These are phyloP conservation scores for Dicerorhinus sumatrensis DNA, from an alignment of 2,113 vertebrate species.

Conservation along the genomic window DNA sequence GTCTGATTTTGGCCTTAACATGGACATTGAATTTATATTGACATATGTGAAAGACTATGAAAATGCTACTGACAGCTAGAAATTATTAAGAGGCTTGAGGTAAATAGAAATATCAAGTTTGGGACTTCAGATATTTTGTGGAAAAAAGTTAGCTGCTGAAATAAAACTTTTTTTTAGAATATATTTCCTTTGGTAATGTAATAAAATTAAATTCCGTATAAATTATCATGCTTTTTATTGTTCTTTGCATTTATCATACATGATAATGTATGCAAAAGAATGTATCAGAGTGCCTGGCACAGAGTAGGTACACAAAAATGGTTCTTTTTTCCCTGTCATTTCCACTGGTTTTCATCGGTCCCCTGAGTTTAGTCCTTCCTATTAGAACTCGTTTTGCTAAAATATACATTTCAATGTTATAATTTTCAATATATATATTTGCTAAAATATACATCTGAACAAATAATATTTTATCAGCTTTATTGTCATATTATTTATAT, in stretches of 20 bases:
- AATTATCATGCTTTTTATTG: background rate
- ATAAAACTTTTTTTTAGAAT: background rate
- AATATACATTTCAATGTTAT: background rate
- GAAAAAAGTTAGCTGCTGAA: background rate
- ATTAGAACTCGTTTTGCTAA: background rate
- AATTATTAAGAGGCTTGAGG: background rate
- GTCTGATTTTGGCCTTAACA: background rate
- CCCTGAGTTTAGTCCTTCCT: background rate
- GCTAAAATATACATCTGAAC: no score
- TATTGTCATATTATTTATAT: background rate
- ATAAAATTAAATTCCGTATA: background rate
- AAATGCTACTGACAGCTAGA: background rate
- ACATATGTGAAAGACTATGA: background rate
- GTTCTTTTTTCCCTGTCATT: background rate
- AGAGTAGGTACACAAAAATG: background rate
- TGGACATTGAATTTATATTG: background rate
- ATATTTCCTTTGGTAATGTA: background rate
- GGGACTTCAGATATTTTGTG: background rate
- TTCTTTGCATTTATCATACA: background rate
- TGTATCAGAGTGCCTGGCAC: background rate
- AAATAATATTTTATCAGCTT: background rate
- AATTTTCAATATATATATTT: no score
- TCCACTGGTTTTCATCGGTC: background rate
- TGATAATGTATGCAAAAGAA: background rate
- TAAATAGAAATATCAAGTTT: background rate